Percentiles rank a stretch among this genome's conserved stretches.
These are phyloP conservation scores for Origma solitaria DNA, from an alignment of 2,113 vertebrate species.

Conservation along the genomic window DNA sequence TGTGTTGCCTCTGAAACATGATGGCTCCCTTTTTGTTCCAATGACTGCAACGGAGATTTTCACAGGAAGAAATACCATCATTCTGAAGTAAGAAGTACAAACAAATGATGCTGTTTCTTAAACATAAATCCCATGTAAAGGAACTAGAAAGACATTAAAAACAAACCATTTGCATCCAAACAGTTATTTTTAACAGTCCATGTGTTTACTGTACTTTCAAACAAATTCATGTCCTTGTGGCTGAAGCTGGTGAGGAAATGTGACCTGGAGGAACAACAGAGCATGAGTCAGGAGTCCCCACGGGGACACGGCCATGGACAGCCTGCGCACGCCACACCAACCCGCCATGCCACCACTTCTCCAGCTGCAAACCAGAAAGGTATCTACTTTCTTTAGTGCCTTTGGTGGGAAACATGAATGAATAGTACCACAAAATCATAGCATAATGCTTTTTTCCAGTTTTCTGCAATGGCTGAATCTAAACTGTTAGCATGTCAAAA, in stretches of 20 bases:
- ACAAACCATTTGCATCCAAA: slow-evolving; percentile 32
- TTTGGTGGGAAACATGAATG: neutral
- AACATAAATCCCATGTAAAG: neutral
- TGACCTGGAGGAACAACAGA: neutral
- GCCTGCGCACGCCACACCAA: rapidly evolving
- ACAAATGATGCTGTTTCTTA: slow-evolving; percentile 24
- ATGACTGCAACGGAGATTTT: neutral
- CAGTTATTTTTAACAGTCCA: slow-evolving; percentile 31
- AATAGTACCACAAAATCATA: neutral
- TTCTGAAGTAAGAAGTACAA: slow-evolving; percentile 24
- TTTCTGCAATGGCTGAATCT: neutral
- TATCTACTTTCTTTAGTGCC: neutral
- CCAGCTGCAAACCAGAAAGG: neutral
- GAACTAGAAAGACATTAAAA: slow-evolving; percentile 32
- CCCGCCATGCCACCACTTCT: rapidly evolving
- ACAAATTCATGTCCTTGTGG: neutral
- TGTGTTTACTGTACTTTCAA: slow-evolving; percentile 26
- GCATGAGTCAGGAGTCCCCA: neutral
- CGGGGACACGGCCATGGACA: rapidly evolving
- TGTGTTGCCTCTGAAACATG: neutral
- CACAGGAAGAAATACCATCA: neutral
- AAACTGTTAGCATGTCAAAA: neutral
- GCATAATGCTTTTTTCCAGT: neutral
- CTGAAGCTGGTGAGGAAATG: neutral
- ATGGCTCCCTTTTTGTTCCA: neutral